phyloP scores from a whole-genome alignment of 2,797 vertebrate species.

The Siniperca scherzeri region DNA sequence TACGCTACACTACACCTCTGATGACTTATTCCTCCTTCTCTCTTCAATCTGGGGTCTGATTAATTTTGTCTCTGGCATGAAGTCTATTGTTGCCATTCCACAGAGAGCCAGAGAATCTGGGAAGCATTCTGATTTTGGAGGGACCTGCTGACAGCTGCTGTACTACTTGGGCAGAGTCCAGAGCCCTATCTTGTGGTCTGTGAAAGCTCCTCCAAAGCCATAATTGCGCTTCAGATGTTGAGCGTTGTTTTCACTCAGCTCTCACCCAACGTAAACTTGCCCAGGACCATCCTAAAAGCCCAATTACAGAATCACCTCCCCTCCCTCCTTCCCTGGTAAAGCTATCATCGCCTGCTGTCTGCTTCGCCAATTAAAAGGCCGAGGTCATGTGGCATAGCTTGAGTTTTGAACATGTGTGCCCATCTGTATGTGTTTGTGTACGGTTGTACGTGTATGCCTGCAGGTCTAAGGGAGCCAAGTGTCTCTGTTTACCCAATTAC shows the following conservation, averaged over 20 bases:
- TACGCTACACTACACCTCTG: constrained; percentile 48
- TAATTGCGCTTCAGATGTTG: constrained; percentile 74
- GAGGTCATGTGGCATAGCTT: constrained; percentile 44
- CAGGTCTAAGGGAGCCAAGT: constrained; percentile 37
- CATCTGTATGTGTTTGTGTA: constrained; percentile 31
- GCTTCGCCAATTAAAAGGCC: constrained; percentile 41
- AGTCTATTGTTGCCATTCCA: constrained; percentile 80
- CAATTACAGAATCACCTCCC: constrained; percentile 42
- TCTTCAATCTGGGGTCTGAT: constrained; percentile 61
- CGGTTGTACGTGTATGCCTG: constrained; percentile 27
- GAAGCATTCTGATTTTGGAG: constrained; percentile 75
- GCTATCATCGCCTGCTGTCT: constrained; percentile 42
- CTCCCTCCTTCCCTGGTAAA: constrained; percentile 27
- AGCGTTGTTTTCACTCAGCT: constrained; percentile 66
- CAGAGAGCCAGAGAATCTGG: constrained; percentile 72
- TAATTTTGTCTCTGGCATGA: constrained; percentile 73
- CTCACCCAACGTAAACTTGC: constrained; percentile 66
- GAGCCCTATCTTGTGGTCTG: constrained; percentile 68
- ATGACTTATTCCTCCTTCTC: constrained; percentile 54
- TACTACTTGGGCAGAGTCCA: constrained; percentile 71
- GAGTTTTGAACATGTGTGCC: constrained; percentile 29
- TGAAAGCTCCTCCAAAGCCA: constrained; percentile 70
- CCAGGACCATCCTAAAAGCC: constrained; percentile 49
- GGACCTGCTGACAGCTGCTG: constrained; percentile 84
- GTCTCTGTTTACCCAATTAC: constrained; percentile 62